Base-by-base conservation (phyloP, 2,797 vertebrate species). In the Lophius americanus region DNA sequence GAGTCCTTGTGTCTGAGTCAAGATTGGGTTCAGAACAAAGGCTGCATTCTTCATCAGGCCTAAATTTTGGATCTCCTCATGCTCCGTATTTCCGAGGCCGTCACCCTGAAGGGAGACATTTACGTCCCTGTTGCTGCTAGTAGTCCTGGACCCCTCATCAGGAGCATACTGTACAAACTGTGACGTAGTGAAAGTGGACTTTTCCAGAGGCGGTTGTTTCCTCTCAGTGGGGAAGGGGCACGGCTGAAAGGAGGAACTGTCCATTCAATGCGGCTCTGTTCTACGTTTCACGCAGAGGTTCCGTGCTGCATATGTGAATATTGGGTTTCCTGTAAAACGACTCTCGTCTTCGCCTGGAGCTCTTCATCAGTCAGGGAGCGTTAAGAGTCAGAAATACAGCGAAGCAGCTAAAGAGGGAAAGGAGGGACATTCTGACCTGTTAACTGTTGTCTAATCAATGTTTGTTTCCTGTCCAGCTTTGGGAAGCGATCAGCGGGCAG, bases 401-500 rank as follows among this genome's bases (percentile, higher is more conserved):
- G 23, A 23, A 23, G 23, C 23, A 23, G 23, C 23, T 23, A 23
- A 23, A 23, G 23, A 23, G 23, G 23, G 23, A 23, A 23, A 23
- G 23, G 23, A 23, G 23, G 23, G 23, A 23, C 23, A 23, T 23
- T 23, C 23, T 23, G 23, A 23, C 23, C 23, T 23, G 23, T 23
- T 23, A 23, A 23, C 23, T 23, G 23, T 1, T 23, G 23, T 23
- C 23, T 23, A 23, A 37, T 38, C 37, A 7, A n/a, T 37, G 36
- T 2, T 54, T 11, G 23, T 33, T 65, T 49, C 52, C 64, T 7
- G 51, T 85, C n/a, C 78, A 99, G 97, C 84, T 99, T 99, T 88
- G 97, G 97, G 78, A 99, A 99, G 81, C 94, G 97, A 54, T 98
- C 97, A 55, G 97, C 96, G 0, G 97, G 97, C 87, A 98, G 97